These are phyloP conservation scores for Dicranocentrus wangi DNA, from an alignment of 2,888 invertebrate genomes.

Conservation along the genomic window DNA sequence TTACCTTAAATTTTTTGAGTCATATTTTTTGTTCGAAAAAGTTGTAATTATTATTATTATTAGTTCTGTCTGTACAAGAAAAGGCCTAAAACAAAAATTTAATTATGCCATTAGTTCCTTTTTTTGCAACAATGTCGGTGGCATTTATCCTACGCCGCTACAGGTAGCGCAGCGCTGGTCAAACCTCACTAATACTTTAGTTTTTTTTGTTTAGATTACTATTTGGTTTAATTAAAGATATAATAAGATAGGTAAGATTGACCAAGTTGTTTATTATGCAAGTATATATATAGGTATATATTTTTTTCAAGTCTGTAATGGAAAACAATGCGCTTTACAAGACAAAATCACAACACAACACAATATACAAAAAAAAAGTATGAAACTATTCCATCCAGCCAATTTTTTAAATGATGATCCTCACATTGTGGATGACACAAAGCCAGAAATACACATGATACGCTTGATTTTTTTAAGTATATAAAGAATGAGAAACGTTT, in stretches of 20 bases:
- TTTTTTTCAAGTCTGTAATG: conserved; percentile 24
- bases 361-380: too few relatives aligned
- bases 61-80: too few relatives aligned
- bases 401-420: background rate
- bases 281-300: too few relatives aligned
- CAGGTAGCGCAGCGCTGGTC: conserved; percentile 32
- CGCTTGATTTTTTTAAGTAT: conserved; percentile 2
- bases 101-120: background rate
- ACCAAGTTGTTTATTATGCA: too few relatives aligned
- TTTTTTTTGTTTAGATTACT: background rate
- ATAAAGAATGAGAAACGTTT: background rate
- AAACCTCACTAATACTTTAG: background rate
- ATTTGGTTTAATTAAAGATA: background rate
- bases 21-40: too few relatives aligned
- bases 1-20: too few relatives aligned
- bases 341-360: too few relatives aligned
- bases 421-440: background rate
- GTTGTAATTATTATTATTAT: too few relatives aligned
- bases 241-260: background rate
- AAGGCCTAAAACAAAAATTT: background rate
- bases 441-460: conserved; percentile 1
- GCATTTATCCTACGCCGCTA: conserved; percentile 10
- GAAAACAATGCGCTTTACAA: conserved; percentile 30
- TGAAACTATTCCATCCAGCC: background rate
- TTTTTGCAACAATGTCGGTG: too few relatives aligned